Evolutionary conservation across 2,797 vertebrate genomes (phyloP), one percentile per base, ranked within the genome.

Genomic region (Sebastes matsubarae): DNA sequence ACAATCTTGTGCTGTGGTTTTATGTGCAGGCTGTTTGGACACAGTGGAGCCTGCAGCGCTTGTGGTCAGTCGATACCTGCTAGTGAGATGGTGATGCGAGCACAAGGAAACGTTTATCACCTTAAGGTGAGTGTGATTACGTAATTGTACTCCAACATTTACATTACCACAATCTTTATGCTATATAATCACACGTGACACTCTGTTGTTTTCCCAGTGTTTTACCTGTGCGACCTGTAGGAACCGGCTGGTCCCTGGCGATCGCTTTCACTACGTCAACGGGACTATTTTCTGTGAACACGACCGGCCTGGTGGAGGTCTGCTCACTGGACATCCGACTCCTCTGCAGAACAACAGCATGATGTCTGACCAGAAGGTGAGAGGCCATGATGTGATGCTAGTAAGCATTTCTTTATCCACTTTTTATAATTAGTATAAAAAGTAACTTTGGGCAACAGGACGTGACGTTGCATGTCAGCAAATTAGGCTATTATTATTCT

Each of bases 81-180:
- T 54, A 96, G 95, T 58, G 96, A 97, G 89, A 95, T 97, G 96
- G 96, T 97, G 84, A 96, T 97, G 96, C 86, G 96, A 83, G 95
- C 95, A 13, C 96, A 96, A 81, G 95, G 95, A 65, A 96, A 92
- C 0, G 96, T 96, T 20, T 97, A 96, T 87, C 96, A 97, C 86
- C 91, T 97, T 8, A 96, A 96, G 93, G 96, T 96, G 58, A 93
- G 93, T 8, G 10, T 10, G 4, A 36, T 30, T 1, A 29, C n/a
- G 36, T 38, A 38, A 38, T 38, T 38, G 36, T 38, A 38, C 36
- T 38, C 36, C 36, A 38, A 38, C 13, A 38, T 38, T 38, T 38
- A 6, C 36, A 38, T 38, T 38, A 38, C 36, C 36, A 38, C 36
- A 38, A 38, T 38, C 12, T 30, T 7, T 3, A 13, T 68, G 9